Evolutionary conservation across 2,888 invertebrate species (phyloP), one percentile per base, ranked within the genome.

Genomic region (Chaetogeoica ovagalla): DNA sequence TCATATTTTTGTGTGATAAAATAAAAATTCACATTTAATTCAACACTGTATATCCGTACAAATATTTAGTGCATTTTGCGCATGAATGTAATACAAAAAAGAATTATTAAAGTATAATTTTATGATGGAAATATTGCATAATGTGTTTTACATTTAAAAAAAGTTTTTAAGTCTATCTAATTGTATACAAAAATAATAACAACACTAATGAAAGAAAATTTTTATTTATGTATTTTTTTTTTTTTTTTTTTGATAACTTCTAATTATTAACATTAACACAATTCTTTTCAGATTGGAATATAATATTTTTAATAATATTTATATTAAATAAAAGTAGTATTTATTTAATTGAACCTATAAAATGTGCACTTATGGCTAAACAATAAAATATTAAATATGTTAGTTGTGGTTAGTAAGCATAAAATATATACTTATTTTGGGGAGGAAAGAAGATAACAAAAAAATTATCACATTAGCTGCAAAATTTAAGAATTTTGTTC

Each of bases 41-140:
- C 15, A 75, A 79, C 79, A 71, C 79, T 79, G 79, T 79, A 57
- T 71, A 63, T 71, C 79, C 79, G 70, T 71, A 63, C 69, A 79
- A 71, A 71, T 77, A 62, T 70, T 70, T 76, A 68, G 68, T 68
- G 59, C 23, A 48, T 68, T 68, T 65, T 60, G 43, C 19, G 23
- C 21, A 48, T 30, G 7, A 68, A 59, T 30, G 30, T 68, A 76
- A 68, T 48, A 68, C 13, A 68, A 76, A 76, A 76, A 43, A 30
- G 30, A 30, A 74, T 73, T 55, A 48, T 21, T 15, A 9, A 71
- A 52, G 30, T 52, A 55, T 39, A 74, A 55, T 48, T 48, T 48
- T 48, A 48, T 23, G 7, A 21, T 59, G 9, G 59, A 1, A 21
- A 59, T 59, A 59, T 1, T 59, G n/a, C 21, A 30, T 5, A 21